phyloP scores from a whole-genome alignment of 2,888 invertebrate species.

The Furcula furcula region DNA sequence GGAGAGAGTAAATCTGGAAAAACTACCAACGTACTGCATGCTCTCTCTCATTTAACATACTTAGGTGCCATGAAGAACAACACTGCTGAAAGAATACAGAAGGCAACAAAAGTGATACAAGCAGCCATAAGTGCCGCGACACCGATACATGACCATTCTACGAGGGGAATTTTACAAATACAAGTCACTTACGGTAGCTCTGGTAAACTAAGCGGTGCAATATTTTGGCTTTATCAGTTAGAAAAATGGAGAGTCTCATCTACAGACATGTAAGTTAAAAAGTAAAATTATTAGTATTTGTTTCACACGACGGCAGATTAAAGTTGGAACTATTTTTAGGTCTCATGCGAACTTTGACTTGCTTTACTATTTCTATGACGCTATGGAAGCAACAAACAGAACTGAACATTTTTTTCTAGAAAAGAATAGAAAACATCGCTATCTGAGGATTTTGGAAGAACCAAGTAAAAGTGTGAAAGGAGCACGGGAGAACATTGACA shows the following conservation, averaged over 20 bases:
- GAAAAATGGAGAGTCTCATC: slow-evolving; percentile 95
- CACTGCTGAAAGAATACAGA: slow-evolving; percentile 83
- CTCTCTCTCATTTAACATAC: slow-evolving; percentile 90
- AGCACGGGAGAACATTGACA: slow-evolving; percentile 83
- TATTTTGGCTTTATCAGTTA: slow-evolving; percentile 92
- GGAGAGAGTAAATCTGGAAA: slow-evolving; percentile 97
- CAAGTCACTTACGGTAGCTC: slow-evolving; percentile 92
- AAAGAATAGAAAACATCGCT: slow-evolving; percentile 86
- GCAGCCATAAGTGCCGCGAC: slow-evolving; percentile 93
- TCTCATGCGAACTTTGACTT: slow-evolving; percentile 94
- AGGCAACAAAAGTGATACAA: slow-evolving; percentile 87
- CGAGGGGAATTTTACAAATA: slow-evolving; percentile 89
- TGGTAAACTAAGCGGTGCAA: slow-evolving; percentile 94
- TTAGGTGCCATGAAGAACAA: slow-evolving; percentile 89
- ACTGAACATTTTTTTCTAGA: slow-evolving; percentile 86
- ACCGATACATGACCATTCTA: slow-evolving; percentile 91
- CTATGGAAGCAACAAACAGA: slow-evolving; percentile 85
- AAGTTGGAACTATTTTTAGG: slow-evolving; percentile 72
- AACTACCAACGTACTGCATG: slow-evolving; percentile 90
- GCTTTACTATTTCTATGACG: slow-evolving; percentile 95
- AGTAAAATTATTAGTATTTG: too few relatives aligned
- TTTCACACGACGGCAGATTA: too few relatives aligned
- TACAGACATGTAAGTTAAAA: slow-evolving; percentile 84
- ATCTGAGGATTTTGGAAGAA: slow-evolving; percentile 85
- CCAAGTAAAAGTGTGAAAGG: slow-evolving; percentile 80